Evolutionary conservation across 2,888 invertebrate genomes (phyloP).

Genomic region (Metopia argyrocephala): DNA sequence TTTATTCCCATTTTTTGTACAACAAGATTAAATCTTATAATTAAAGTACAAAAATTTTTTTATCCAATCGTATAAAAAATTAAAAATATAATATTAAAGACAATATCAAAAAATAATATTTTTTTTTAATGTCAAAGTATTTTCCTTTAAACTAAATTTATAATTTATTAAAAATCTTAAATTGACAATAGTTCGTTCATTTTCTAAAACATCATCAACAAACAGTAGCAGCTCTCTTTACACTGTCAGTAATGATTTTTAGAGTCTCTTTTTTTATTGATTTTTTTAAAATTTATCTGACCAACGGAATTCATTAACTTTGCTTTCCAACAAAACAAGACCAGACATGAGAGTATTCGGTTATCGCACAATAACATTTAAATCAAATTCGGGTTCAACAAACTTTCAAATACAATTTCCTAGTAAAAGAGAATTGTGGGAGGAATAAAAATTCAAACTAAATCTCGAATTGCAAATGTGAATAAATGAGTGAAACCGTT

Average conservation of each 20-base stretch:
- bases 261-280: background rate
- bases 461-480: background rate
- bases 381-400: constrained; percentile 50
- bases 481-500: background rate
- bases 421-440: background rate
- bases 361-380: background rate
- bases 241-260: background rate
- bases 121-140: no score
- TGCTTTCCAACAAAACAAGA: background rate
- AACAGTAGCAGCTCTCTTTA: background rate
- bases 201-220: no score
- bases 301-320: background rate
- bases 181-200: no score
- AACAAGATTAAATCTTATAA: no score
- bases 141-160: no score
- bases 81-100: no score
- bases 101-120: no score
- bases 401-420: constrained; percentile 35
- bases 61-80: no score
- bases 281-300: background rate
- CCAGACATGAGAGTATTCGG: background rate
- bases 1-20: no score
- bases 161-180: no score
- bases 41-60: no score
- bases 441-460: background rate